Evolutionary conservation across 2,888 invertebrate species (phyloP).

Genomic region (Drosophila longiperda): DNA sequence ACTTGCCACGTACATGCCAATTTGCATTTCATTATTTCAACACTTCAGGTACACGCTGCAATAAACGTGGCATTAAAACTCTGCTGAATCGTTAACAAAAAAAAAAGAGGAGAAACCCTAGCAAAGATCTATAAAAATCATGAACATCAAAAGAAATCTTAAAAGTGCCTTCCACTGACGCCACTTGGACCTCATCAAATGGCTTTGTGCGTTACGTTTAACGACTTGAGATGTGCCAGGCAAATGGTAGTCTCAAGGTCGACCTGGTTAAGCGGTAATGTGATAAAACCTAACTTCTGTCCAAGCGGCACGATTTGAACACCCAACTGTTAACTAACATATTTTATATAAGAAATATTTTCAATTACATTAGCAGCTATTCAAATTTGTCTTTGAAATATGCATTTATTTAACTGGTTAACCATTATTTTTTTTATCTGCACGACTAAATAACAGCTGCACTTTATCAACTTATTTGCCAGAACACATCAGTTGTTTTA

Average conservation of each 20-base stretch:
- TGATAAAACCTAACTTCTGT: background rate
- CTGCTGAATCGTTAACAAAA: constrained; percentile 39
- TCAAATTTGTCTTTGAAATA: background rate
- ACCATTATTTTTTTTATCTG: constrained; percentile 3
- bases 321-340: too few species aligned
- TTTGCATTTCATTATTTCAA: constrained; percentile 69
- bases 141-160: constrained; percentile 22
- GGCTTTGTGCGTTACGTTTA: constrained; percentile 5
- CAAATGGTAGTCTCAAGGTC: background rate
- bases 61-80: constrained; percentile 37
- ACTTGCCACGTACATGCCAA: constrained; percentile 43
- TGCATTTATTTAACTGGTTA: background rate
- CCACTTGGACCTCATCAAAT: constrained; percentile 17
- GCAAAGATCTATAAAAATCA: constrained; percentile 15
- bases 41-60: constrained; percentile 42
- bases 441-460: constrained; percentile 16
- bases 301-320: background rate
- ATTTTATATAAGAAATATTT: background rate
- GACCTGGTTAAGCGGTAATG: background rate
- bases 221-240: background rate
- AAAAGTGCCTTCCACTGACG: constrained; percentile 1
- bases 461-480: constrained; percentile 26
- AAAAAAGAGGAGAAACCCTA: constrained; percentile 7
- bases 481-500: constrained; percentile 4
- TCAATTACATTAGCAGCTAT: background rate